Percentiles rank a stretch among this genome's conserved stretches.
Conservation (phyloP, 1,140 invertebrate genomes). For the Halictus rubicundus region DNA sequence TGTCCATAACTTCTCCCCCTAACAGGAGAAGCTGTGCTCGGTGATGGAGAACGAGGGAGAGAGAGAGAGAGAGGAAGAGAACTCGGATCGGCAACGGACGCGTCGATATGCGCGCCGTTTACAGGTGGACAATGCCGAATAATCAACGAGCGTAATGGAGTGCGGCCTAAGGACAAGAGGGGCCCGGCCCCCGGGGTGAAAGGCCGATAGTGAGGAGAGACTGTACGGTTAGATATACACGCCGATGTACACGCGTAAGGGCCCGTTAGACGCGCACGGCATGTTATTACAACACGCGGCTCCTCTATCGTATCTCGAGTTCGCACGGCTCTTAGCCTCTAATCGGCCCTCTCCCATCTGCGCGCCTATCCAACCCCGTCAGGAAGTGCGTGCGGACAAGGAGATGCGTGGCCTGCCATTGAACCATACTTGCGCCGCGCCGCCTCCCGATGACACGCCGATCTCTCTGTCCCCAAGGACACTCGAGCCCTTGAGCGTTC, state of each 20-base stretch:
- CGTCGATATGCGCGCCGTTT: conserved; percentile 59
- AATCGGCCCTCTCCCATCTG: conserved; percentile 53
- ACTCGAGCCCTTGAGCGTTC: too few species aligned
- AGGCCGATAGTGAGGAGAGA: conserved; percentile 29
- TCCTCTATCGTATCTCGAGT: conserved; percentile 52
- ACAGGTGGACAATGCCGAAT: conserved; percentile 67
- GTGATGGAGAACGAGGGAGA: neutral
- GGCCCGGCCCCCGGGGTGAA: conserved; percentile 19
- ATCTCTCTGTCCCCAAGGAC: too few species aligned
- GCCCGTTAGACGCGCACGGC: conserved; percentile 46
- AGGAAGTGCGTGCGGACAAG: conserved; percentile 9
- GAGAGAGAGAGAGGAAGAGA: too few species aligned
- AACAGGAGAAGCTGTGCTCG: conserved; percentile 32
- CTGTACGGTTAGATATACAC: conserved; percentile 43
- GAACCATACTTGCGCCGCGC: neutral
- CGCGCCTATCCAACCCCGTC: neutral
- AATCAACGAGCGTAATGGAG: conserved; percentile 64
- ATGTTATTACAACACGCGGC: conserved; percentile 64
- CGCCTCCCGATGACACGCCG: too few species aligned
- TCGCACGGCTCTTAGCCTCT: conserved; percentile 56
- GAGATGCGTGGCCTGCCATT: conserved; percentile 4
- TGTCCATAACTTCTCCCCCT: conserved; percentile 8
- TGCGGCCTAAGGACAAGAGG: conserved; percentile 32
- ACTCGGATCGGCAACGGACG: conserved; percentile 48
- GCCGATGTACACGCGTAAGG: conserved; percentile 47